A percentile compares a stretch with the other conserved stretches of the same genome.
Evolutionary conservation across 2,888 invertebrate species (phyloP).

Genomic region (Mimachlamys varia): DNA sequence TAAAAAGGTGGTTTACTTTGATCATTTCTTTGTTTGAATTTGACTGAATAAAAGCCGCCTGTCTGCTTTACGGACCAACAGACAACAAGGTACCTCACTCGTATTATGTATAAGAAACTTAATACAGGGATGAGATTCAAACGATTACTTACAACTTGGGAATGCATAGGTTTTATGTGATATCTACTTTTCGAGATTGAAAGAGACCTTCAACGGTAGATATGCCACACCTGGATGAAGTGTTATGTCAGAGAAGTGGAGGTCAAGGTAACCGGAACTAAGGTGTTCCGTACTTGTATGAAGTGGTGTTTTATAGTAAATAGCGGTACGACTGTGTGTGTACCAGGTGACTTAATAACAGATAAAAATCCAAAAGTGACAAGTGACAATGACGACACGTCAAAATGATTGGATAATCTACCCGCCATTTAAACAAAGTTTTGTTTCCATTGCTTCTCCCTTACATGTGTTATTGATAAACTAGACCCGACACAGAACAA

Average conservation of each 20-base stretch:
- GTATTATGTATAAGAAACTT: not conserved
- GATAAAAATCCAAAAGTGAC: not conserved
- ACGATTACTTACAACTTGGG: no score
- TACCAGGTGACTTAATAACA: not conserved
- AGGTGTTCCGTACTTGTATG: not conserved
- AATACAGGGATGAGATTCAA: no score
- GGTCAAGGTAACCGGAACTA: slow-evolving; percentile 31
- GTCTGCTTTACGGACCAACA: not conserved
- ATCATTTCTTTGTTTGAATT: not conserved
- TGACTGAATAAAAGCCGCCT: not conserved
- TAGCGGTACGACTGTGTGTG: not conserved
- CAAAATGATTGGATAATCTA: not conserved
- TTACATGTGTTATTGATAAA: not conserved
- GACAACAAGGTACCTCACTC: not conserved
- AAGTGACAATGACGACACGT: not conserved
- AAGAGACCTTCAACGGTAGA: not conserved
- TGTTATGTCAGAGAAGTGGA: not conserved
- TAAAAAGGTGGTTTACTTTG: not conserved
- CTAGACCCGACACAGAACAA: not conserved
- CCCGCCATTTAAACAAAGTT: not conserved
- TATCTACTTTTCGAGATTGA: not conserved
- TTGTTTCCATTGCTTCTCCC: not conserved
- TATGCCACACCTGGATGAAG: slow-evolving; percentile 11
- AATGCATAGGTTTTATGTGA: no score
- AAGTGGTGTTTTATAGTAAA: not conserved